Evolutionary conservation across 1,140 invertebrate genomes (phyloP).

Genomic region (Microplitis mediator): DNA sequence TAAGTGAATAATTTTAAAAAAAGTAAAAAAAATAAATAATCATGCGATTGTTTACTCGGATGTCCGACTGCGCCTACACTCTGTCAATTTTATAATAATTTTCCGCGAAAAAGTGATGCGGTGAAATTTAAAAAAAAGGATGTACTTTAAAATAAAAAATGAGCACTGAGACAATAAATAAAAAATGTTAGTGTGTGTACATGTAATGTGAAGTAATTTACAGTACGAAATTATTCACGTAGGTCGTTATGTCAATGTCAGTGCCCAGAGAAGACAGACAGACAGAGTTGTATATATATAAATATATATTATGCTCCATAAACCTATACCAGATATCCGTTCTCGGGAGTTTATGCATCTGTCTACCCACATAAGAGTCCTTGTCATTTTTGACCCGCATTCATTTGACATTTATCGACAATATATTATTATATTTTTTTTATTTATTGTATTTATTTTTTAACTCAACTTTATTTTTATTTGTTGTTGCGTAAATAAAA

Average conservation of each 20-base stretch:
- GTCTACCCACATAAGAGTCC: constrained; percentile 5
- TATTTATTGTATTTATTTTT: neutral
- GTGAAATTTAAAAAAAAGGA: too few relatives aligned
- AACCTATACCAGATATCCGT: neutral
- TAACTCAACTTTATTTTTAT: too few relatives aligned
- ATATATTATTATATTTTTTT: constrained; percentile 3
- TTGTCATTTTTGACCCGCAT: constrained; percentile 14
- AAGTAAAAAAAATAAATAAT: neutral
- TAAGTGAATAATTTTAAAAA: neutral
- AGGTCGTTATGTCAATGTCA: neutral
- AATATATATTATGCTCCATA: neutral
- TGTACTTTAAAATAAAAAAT: neutral
- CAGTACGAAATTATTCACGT: neutral
- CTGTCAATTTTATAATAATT: neutral
- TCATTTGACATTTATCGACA: neutral
- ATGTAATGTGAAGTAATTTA: constrained; percentile 1
- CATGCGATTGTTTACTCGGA: neutral
- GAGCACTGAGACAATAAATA: neutral
- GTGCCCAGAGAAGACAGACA: too few relatives aligned
- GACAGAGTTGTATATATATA: neutral
- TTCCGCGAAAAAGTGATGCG: too few relatives aligned
- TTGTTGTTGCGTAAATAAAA: too few relatives aligned
- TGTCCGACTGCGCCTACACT: neutral
- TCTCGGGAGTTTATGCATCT: neutral
- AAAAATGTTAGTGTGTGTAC: neutral